Conservation (phyloP, 2,888 invertebrate species). For the Lamellibrachia columna region DNA sequence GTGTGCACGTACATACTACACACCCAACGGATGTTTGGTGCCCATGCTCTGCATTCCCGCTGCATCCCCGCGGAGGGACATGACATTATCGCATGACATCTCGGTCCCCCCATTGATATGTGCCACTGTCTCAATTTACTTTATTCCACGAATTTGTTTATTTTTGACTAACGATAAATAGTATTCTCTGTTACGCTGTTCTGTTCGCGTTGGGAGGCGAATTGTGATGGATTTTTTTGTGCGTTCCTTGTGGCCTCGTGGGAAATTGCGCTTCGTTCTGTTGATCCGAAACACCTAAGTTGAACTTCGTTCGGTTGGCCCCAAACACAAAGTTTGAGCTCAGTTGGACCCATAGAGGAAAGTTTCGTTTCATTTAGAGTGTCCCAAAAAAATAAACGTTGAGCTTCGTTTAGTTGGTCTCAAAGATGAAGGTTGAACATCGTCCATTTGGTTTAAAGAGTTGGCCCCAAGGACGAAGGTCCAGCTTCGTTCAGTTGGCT, state of each 20-base stretch:
- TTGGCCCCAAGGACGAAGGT: too few species aligned
- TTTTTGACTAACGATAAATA: background rate
- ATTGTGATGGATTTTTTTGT: background rate
- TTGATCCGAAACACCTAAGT: background rate
- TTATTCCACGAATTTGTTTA: constrained; percentile 16
- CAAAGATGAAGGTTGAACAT: background rate
- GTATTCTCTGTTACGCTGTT: background rate
- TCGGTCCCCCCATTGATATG: background rate
- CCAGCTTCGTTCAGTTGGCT: background rate
- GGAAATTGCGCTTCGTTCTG: background rate
- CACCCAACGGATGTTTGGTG: background rate
- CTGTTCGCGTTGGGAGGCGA: background rate
- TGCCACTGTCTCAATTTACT: background rate
- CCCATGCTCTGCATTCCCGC: background rate
- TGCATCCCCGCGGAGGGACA: background rate
- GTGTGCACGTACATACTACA: background rate
- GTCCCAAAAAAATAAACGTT: background rate
- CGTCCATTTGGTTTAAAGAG: background rate
- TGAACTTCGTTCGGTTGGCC: background rate
- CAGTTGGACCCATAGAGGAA: background rate
- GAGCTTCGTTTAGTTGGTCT: background rate
- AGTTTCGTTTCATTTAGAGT: background rate
- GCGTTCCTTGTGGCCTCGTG: too few species aligned
- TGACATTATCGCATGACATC: background rate
- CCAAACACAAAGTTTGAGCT: background rate